Evolutionary conservation across 1,140 invertebrate genomes (phyloP), one percentile per base, ranked within the genome.

Genomic region (Diabrotica undecimpunctata): DNA sequence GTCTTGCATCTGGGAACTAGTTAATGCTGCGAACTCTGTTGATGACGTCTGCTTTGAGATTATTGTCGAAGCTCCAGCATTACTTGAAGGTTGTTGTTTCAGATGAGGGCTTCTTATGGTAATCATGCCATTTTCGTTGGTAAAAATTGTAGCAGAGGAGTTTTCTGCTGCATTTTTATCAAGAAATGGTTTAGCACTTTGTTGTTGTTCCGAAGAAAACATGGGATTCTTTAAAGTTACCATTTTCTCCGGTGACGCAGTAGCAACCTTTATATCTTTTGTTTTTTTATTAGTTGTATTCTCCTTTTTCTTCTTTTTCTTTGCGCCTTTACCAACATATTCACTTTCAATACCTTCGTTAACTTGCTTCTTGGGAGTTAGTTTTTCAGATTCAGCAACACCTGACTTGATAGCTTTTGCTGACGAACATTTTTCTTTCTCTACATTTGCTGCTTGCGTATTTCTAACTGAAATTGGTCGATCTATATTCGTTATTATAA

Each of bases 401-500:
- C 87, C 86, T 4, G 84, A 84, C 60, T 81, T 82, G 41, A 79
- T 65, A 64, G 72, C 63, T 37, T 70, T 70, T 59, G 65, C 60
- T 56, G 55, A 61, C 54, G 67, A 62, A 35, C 69, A 73, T 0
- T 74, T 73, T 60, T 80, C 81, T 64, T 62, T 66, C 70, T 80
- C 8, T 70, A 77, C 78, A 79, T 81, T 59, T 78, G 78, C 71
- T 4, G 80, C 76, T 72, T 80, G 81, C 38, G 79, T 79, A 11
- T 81, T 82, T 52, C 80, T 71, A 54, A 79, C 78, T 38, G 80
- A 79, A 0, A 77, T 69, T 4, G 83, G 81, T 11, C 82, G 83
- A 72, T 91, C 88, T 0, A 93, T 90, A 71, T 92, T 87, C 0
- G 91, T 93, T 51, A 93, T 86, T 4, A 91, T 93, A 35, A 93